Base-by-base conservation (phyloP, 2,888 invertebrate genomes). In the Andrena trimmerana region DNA sequence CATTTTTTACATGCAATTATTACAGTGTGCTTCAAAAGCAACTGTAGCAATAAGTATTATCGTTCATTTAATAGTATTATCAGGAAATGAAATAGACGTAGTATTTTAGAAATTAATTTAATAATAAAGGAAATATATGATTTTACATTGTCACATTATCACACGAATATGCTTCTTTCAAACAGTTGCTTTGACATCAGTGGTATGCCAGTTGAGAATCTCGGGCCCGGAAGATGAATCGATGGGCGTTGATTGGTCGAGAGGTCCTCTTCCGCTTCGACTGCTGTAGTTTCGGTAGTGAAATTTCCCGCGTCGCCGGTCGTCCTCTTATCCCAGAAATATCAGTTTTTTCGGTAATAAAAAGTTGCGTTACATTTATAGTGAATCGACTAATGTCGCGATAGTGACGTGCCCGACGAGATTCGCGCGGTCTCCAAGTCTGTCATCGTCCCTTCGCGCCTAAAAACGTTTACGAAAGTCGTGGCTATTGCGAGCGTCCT, bases 231-330 rank as follows among this genome's bases (percentile, higher is more conserved):
- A 36, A 27, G 65, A 65, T 50, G 16, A 66, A 69, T 50, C 78
- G 31, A 8, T 20, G 60, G 60, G 7, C 16, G 72, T 29, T 83
- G 73, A 83, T 83, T 83, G 83, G 77, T 52, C 62, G 50, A 82
- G 68, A 83, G 65, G 29, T 76, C 66, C 31, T 6, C 50, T 83
- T 73, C 78, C 73, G 66, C 60, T 72, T 68, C 16, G 16, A 1
- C 20, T 8, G 27, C 8, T 66, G 16, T 29, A 42, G 65, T 81
- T 83, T 72, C 31, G 52, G 65, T 52, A 42, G 36, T 73, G 62
- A 48, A 31, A 42, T 48, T 69, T 77, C 54, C 69, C 70, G 68
- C 62, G 27, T n/a, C 36, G 29, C 10, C 4, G 42, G 54, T 4
- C 8, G 16, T n/a, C 7, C 36, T 63, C 36, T 42, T 42, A 16